A percentile compares a stretch with the other conserved stretches of the same genome.
Evolutionary conservation across 2,797 vertebrate genomes (phyloP).

Genomic region (Pteropus rufus): DNA sequence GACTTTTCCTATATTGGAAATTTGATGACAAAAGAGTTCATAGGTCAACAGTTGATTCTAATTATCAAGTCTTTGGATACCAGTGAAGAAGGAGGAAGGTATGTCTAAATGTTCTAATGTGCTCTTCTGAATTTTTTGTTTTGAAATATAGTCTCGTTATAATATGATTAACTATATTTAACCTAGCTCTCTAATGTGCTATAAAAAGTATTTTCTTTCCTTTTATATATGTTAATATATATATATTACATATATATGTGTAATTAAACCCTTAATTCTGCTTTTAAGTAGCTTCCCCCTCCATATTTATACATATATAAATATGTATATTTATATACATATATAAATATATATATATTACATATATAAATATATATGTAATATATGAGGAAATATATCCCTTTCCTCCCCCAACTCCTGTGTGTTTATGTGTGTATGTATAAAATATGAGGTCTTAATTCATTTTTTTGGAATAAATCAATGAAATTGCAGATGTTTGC

Average conservation of each 20-base stretch:
- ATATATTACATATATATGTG: too few species aligned
- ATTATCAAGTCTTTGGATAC: conserved; percentile 93
- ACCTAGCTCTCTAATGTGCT: neutral
- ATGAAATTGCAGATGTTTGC: neutral
- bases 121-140: neutral
- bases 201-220: neutral
- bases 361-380: neutral
- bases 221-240: neutral
- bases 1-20: conserved; percentile 91
- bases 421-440: neutral
- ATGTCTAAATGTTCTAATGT: conserved; percentile 62
- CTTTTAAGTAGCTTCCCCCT: too few species aligned
- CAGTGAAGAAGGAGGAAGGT: conserved; percentile 96
- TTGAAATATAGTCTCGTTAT: neutral
- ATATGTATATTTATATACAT: too few species aligned
- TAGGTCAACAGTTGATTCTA: conserved; percentile 93
- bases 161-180: neutral
- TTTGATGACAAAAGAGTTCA: conserved; percentile 96
- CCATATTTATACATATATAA: too few species aligned
- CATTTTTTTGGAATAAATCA: neutral
- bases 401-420: neutral
- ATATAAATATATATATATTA: too few species aligned
- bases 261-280: too few species aligned
- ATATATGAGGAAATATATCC: neutral
- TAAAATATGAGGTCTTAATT: neutral